Evolutionary conservation across 1,140 invertebrate genomes (phyloP).

Genomic region (Camponotus pennsylvanicus): DNA sequence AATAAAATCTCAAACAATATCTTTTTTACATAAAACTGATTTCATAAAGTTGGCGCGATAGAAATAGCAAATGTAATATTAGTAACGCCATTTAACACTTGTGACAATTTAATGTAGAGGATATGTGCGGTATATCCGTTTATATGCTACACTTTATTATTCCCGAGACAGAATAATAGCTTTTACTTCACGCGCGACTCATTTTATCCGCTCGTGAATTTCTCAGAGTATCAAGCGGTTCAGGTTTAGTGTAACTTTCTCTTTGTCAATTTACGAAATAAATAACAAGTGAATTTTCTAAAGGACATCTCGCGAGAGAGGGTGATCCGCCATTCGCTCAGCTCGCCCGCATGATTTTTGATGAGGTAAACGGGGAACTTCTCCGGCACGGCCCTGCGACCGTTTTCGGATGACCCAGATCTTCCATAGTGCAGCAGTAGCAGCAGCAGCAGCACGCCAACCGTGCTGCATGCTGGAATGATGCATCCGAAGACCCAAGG

Average conservation of each 20-base stretch:
- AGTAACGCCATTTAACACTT: conserved; percentile 48
- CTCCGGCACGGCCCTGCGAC: conserved; percentile 38
- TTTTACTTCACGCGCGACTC: conserved; percentile 49
- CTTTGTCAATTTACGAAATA: background rate
- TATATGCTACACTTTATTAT: conserved; percentile 54
- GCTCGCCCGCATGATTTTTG: conserved; percentile 38
- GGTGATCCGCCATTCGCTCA: background rate
- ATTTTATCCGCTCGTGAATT: conserved; percentile 44
- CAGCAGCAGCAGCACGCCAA: conserved; percentile 2
- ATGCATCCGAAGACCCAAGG: conserved; percentile 47
- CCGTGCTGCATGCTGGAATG: conserved; percentile 54
- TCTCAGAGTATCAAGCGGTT: background rate
- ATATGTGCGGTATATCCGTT: conserved; percentile 48
- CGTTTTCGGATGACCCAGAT: conserved; percentile 68
- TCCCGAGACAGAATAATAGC: conserved; percentile 35
- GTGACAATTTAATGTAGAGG: conserved; percentile 55
- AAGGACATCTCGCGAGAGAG: conserved; percentile 1
- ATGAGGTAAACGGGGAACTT: conserved; percentile 18
- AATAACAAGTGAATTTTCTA: background rate
- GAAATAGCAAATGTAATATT: conserved; percentile 7
- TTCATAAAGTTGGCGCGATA: conserved; percentile 14
- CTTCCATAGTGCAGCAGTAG: conserved; percentile 45
- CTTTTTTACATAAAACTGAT: conserved; percentile 12
- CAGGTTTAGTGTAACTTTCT: background rate
- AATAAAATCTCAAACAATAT: background rate